These are phyloP conservation scores for Drosophila lacteicornis DNA, from an alignment of 1,140 invertebrate genomes.

Conservation along the genomic window DNA sequence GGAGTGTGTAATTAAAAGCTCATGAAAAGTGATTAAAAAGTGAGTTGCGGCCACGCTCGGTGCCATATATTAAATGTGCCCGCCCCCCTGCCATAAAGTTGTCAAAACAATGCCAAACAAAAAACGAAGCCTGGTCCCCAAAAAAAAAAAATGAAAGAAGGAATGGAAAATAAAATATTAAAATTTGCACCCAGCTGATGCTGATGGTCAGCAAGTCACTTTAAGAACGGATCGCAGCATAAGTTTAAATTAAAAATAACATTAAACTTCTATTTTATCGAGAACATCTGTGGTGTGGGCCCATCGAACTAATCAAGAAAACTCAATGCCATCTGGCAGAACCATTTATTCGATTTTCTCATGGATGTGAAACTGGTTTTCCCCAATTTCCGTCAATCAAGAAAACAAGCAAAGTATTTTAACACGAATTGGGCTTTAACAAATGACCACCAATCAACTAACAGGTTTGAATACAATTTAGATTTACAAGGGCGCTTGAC, in stretches of 20 bases:
- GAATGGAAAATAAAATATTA: constrained; percentile 27
- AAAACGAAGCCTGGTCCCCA: constrained; percentile 6
- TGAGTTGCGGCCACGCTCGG: constrained; percentile 66
- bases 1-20: constrained; percentile 76
- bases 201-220: constrained; percentile 17
- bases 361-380: constrained; percentile 40
- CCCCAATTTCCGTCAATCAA: constrained; percentile 45
- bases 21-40: constrained; percentile 82
- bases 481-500: constrained; percentile 30
- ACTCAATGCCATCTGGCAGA: constrained; percentile 37
- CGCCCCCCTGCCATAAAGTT: constrained; percentile 59
- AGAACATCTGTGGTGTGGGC: constrained; percentile 1
- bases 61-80: constrained; percentile 71
- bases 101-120: constrained; percentile 65
- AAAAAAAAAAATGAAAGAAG: neutral
- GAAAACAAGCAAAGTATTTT: constrained; percentile 48
- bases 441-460: constrained; percentile 40
- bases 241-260: neutral
- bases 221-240: neutral
- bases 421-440: constrained; percentile 45
- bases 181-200: constrained; percentile 26
- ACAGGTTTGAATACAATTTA: constrained; percentile 35
- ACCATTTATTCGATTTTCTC: constrained; percentile 26
- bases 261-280: neutral
- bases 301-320: constrained; percentile 25